Percentiles rank a stretch among this genome's conserved stretches.
These are phyloP conservation scores for Synergus itoensis DNA, from an alignment of 2,888 invertebrate species.

Conservation along the genomic window DNA sequence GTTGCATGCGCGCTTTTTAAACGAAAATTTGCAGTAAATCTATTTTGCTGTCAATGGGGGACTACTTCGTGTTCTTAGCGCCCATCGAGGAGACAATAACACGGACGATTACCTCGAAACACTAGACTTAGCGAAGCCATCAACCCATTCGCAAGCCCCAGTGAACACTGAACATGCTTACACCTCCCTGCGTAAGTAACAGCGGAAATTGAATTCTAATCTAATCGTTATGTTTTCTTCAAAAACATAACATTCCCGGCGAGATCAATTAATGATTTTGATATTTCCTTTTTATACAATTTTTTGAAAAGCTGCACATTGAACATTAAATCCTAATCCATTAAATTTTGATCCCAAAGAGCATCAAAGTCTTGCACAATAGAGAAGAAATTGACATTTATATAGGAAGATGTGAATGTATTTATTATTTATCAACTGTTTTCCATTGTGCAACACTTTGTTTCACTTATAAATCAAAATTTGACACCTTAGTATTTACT, in stretches of 20 bases:
- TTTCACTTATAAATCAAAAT: too few species aligned
- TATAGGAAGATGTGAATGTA: too few species aligned
- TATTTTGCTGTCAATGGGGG: slow-evolving; percentile 63
- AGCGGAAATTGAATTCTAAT: not conserved
- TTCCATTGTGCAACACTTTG: too few species aligned
- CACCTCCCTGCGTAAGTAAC: not conserved
- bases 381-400: too few species aligned
- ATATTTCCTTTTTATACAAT: too few species aligned
- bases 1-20: not conserved
- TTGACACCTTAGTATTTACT: too few species aligned
- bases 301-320: too few species aligned
- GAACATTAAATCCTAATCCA: too few species aligned
- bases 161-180: not conserved
- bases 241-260: not conserved
- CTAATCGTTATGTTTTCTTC: not conserved
- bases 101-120: slow-evolving; percentile 64
- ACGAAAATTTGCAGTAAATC: slow-evolving; percentile 63
- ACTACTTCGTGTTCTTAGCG: slow-evolving; percentile 64
- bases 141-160: slow-evolving; percentile 54
- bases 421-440: too few species aligned
- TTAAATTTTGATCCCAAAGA: too few species aligned
- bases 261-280: too few species aligned
- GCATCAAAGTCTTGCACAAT: too few species aligned
- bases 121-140: slow-evolving; percentile 57
- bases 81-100: slow-evolving; percentile 65